phyloP scores from a whole-genome alignment of 2,113 vertebrate genomes.

The Tringa solitaria region DNA sequence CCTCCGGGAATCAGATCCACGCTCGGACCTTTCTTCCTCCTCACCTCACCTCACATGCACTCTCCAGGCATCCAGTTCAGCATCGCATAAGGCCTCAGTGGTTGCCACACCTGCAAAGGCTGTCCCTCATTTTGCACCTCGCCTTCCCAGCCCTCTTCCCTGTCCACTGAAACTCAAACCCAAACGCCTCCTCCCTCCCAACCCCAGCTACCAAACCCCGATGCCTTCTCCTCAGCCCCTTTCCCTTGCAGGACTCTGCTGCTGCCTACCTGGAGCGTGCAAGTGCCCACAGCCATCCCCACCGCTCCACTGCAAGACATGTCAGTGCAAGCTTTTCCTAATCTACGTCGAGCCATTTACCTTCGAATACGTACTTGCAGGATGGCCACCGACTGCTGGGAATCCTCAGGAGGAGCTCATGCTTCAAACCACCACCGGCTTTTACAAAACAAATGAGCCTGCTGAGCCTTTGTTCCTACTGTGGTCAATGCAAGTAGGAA shows the following conservation, averaged over 20 bases:
- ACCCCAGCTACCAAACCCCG: background rate
- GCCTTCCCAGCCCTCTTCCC: background rate
- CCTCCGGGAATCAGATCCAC: background rate
- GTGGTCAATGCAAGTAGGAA: background rate
- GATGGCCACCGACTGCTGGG: background rate
- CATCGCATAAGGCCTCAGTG: rapidly evolving
- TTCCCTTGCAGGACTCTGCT: background rate
- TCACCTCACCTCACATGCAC: background rate
- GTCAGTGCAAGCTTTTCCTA: background rate
- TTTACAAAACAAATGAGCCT: background rate
- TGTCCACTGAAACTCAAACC: background rate
- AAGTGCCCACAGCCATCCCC: background rate
- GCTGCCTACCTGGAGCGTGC: background rate
- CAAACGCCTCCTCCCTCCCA: rapidly evolving
- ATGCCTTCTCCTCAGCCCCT: too few relatives aligned
- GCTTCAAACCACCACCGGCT: background rate
- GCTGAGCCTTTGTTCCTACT: background rate
- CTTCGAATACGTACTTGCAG: background rate
- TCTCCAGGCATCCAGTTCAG: background rate
- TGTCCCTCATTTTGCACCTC: background rate
- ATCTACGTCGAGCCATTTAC: rapidly evolving
- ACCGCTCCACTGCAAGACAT: rapidly evolving
- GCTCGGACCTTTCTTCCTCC: background rate
- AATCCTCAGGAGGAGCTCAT: rapidly evolving
- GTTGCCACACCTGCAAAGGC: background rate